A percentile compares a stretch with the other conserved stretches of the same genome.
phyloP scores from a whole-genome alignment of 2,113 vertebrate genomes.

The Leptodactylus fuscus region DNA sequence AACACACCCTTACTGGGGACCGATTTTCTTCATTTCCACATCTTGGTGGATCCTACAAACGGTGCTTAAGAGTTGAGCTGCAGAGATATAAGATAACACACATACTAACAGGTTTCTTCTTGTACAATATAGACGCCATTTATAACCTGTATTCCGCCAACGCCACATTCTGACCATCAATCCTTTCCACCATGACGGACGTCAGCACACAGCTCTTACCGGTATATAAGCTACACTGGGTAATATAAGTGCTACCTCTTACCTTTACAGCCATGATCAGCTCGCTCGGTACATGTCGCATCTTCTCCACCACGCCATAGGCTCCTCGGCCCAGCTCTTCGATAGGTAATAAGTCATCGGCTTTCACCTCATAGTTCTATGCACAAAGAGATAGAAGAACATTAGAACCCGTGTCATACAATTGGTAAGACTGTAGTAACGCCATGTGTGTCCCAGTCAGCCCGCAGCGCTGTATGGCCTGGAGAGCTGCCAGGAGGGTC shows the following conservation, averaged over 20 bases:
- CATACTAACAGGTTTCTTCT: no score
- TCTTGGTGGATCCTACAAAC: no score
- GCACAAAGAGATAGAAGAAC: neutral
- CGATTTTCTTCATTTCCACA: no score
- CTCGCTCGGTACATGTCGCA: constrained; percentile 92
- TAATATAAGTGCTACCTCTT: constrained; percentile 55
- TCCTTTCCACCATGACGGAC: no score
- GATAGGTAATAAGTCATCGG: constrained; percentile 95
- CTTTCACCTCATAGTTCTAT: constrained; percentile 97
- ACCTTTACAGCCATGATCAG: constrained; percentile 99
- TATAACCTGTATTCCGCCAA: no score
- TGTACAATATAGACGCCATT: no score
- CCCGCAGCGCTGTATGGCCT: neutral
- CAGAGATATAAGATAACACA: no score
- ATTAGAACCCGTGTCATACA: neutral
- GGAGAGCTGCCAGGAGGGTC: constrained; percentile 31
- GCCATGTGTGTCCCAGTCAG: neutral
- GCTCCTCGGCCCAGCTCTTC: constrained; percentile 93
- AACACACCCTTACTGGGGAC: no score
- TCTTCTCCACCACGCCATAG: constrained; percentile 97
- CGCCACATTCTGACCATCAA: no score
- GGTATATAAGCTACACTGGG: no score
- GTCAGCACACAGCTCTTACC: no score
- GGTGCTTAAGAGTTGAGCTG: no score
- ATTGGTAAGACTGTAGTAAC: neutral